Evolutionary conservation across 1,140 invertebrate genomes (phyloP).

Genomic region (Drosophila simulans): DNA sequence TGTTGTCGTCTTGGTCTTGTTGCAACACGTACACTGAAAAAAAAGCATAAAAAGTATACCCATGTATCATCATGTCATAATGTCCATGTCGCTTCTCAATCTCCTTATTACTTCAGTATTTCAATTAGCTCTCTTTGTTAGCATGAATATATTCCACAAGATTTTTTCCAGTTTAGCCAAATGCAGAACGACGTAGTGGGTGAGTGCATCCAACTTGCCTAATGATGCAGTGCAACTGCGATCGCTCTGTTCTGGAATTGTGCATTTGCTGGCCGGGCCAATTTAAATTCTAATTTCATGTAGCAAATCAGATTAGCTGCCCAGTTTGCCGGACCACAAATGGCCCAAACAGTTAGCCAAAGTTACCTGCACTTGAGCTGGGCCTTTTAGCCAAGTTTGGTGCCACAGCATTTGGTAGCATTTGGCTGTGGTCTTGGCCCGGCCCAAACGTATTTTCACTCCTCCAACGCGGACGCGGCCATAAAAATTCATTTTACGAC

Average conservation of each 20-base stretch:
- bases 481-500: conserved; percentile 53
- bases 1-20: conserved; percentile 60
- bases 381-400: conserved; percentile 5
- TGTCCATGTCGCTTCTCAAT: no score
- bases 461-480: conserved; percentile 2
- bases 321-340: conserved; percentile 38
- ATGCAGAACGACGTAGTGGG: conserved; percentile 35
- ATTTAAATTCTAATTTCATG: conserved; percentile 81
- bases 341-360: conserved; percentile 64
- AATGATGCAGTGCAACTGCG: conserved; percentile 63
- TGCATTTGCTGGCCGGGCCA: conserved; percentile 53
- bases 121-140: not conserved
- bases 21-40: conserved; percentile 5
- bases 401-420: not conserved
- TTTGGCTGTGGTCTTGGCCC: conserved; percentile 14
- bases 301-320: conserved; percentile 77
- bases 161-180: not conserved
- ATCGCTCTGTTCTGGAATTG: conserved; percentile 47
- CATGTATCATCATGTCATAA: no score
- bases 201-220: conserved; percentile 49
- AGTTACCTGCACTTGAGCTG: conserved; percentile 16
- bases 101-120: no score
- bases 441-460: conserved; percentile 28
- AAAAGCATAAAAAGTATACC: no score
- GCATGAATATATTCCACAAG: no score